phyloP scores from a whole-genome alignment of 1,140 invertebrate species.

The Trypoxylus dichotomus region DNA sequence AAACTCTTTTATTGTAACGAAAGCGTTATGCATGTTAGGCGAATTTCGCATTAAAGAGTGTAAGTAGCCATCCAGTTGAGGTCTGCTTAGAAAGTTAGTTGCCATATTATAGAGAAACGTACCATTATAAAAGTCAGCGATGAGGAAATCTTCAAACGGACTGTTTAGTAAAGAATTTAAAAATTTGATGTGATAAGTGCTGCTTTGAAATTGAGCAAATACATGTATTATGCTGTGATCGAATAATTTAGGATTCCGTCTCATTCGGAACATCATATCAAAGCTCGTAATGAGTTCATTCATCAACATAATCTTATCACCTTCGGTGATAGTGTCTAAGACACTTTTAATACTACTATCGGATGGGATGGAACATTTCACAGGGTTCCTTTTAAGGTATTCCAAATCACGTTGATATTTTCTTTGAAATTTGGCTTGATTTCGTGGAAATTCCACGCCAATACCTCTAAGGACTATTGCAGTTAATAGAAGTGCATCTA shows the following conservation, averaged over 20 bases:
- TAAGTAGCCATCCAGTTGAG: conserved; percentile 40
- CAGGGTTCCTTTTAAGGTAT: conserved; percentile 40
- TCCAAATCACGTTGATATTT: conserved; percentile 30
- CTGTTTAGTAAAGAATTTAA: conserved; percentile 67
- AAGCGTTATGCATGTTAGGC: conserved; percentile 33
- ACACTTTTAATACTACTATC: background rate
- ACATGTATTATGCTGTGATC: conserved; percentile 63
- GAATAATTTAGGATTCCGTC: conserved; percentile 62
- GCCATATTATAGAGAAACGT: conserved; percentile 73
- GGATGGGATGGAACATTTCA: background rate
- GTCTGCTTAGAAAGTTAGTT: conserved; percentile 42
- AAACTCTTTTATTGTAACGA: conserved; percentile 34
- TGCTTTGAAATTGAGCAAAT: conserved; percentile 75
- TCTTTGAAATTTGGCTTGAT: background rate
- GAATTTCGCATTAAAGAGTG: conserved; percentile 36
- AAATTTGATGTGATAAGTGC: conserved; percentile 62
- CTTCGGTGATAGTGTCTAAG: conserved; percentile 54
- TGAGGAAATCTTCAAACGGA: conserved; percentile 58
- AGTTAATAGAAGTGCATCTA: conserved; percentile 64
- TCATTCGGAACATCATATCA: conserved; percentile 62
- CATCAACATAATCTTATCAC: conserved; percentile 56
- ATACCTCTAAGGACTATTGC: conserved; percentile 58
- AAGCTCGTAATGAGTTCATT: conserved; percentile 66
- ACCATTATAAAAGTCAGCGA: conserved; percentile 68
- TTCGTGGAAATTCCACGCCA: background rate